Percentiles rank a stretch among this genome's conserved stretches.
phyloP scores from a whole-genome alignment of 2,797 vertebrate species.

The Knipowitschia caucasica region DNA sequence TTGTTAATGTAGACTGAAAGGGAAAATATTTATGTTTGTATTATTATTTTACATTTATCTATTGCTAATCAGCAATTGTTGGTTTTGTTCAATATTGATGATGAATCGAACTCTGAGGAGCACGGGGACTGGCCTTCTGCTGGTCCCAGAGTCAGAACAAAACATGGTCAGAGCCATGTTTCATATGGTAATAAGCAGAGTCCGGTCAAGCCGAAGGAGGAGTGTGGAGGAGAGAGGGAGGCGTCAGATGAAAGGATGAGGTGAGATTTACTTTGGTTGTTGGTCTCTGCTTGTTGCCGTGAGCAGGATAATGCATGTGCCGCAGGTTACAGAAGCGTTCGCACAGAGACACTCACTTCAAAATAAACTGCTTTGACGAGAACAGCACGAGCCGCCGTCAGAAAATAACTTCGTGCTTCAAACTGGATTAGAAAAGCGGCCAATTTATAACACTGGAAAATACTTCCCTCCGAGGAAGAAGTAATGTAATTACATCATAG shows the following conservation, averaged over 20 bases:
- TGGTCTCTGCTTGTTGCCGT: constrained; percentile 54
- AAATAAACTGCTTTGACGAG: constrained; percentile 66
- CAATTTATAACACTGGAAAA: constrained; percentile 50
- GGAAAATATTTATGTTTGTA: too few relatives aligned
- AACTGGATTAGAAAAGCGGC: constrained; percentile 62
- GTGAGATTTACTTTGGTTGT: constrained; percentile 64
- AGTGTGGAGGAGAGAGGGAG: constrained; percentile 30
- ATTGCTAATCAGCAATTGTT: too few relatives aligned
- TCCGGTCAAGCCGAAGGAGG: constrained; percentile 61
- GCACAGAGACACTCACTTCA: constrained; percentile 52
- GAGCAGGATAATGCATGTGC: constrained; percentile 71
- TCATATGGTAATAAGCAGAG: constrained; percentile 52
- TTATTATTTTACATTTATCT: too few relatives aligned
- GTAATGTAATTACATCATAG: constrained; percentile 51
- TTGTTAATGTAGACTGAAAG: too few relatives aligned
- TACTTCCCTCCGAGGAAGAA: constrained; percentile 56
- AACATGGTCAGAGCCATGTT: constrained; percentile 44
- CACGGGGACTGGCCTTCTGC: too few relatives aligned
- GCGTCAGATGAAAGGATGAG: constrained; percentile 61
- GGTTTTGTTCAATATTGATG: too few relatives aligned
- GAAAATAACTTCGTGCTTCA: constrained; percentile 61
- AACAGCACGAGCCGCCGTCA: constrained; percentile 58
- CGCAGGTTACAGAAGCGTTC: constrained; percentile 57
- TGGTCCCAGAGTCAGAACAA: too few relatives aligned
- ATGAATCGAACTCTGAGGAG: too few relatives aligned